phyloP scores from a whole-genome alignment of 2,888 invertebrate species.

The Lasioglossum lativentre region DNA sequence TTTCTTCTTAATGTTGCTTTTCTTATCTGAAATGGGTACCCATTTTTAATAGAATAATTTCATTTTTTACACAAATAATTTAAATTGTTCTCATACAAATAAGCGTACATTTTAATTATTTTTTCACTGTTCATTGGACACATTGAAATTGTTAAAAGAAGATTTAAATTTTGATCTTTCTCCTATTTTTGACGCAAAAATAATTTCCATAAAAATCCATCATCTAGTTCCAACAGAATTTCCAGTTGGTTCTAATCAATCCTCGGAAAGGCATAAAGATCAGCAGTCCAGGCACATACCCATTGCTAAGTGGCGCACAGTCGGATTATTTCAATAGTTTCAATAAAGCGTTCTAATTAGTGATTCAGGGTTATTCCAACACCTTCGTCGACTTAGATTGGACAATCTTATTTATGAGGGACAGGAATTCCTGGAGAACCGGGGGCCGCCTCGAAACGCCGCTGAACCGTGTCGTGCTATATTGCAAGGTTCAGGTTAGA shows the following conservation, averaged over 20 bases:
- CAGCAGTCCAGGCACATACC: neutral
- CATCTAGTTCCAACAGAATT: neutral
- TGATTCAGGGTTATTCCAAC: conserved; percentile 41
- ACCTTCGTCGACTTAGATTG: conserved; percentile 47
- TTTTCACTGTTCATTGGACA: neutral
- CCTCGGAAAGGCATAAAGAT: neutral
- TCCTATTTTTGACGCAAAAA: too few species aligned
- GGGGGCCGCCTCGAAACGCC: conserved; percentile 18
- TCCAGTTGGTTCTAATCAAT: neutral
- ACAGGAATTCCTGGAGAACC: conserved; percentile 50
- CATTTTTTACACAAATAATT: too few species aligned
- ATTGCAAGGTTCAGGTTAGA: conserved; percentile 40
- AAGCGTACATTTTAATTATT: neutral
- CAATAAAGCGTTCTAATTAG: conserved; percentile 51
- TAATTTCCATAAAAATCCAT: neutral
- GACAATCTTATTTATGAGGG: conserved; percentile 59
- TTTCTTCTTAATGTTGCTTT: neutral
- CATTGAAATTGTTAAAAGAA: too few species aligned
- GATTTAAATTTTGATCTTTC: too few species aligned
- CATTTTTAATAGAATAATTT: neutral
- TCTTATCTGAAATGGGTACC: neutral
- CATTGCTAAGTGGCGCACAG: neutral
- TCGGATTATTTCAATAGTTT: conserved; percentile 39
- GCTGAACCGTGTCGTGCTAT: conserved; percentile 38
- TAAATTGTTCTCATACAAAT: neutral